These are phyloP conservation scores for Spialia ferax DNA, from an alignment of 2,888 invertebrate genomes.

Conservation along the genomic window DNA sequence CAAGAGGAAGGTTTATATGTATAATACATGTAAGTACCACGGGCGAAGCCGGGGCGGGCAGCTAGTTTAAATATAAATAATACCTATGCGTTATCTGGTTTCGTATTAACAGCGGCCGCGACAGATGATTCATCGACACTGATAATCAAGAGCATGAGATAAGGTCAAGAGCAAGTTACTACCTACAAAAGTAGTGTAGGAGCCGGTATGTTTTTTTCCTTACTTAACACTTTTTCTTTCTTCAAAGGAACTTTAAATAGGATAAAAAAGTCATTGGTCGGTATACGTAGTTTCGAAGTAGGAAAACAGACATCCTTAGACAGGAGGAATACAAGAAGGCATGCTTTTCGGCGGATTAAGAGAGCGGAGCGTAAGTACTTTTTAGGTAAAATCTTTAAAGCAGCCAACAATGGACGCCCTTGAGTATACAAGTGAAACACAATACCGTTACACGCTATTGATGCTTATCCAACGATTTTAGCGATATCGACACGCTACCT, in stretches of 20 bases:
- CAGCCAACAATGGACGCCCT: constrained; percentile 6
- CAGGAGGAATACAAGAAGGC: neutral
- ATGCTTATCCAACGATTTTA: constrained; percentile 11
- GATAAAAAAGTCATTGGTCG: too few species aligned
- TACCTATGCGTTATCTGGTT: too few species aligned
- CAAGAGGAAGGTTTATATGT: too few species aligned
- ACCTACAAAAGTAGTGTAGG: neutral
- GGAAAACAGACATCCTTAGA: too few species aligned
- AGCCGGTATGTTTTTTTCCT: too few species aligned
- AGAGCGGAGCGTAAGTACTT: neutral
- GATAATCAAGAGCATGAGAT: neutral
- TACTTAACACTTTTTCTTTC: too few species aligned
- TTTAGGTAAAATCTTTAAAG: neutral
- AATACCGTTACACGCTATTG: constrained; percentile 7
- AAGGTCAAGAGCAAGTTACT: neutral
- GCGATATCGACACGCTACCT: constrained; percentile 7
- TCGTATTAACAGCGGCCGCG: neutral
- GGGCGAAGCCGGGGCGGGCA: too few species aligned
- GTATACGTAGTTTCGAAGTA: neutral
- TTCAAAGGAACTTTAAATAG: too few species aligned
- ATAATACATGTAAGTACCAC: too few species aligned
- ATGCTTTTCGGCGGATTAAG: neutral
- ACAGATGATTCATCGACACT: neutral
- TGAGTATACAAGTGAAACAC: neutral
- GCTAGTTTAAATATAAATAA: too few species aligned